A percentile compares a stretch with the other conserved stretches of the same genome.
phyloP scores from a whole-genome alignment of 2,797 vertebrate genomes.

The Coluber constrictor region DNA sequence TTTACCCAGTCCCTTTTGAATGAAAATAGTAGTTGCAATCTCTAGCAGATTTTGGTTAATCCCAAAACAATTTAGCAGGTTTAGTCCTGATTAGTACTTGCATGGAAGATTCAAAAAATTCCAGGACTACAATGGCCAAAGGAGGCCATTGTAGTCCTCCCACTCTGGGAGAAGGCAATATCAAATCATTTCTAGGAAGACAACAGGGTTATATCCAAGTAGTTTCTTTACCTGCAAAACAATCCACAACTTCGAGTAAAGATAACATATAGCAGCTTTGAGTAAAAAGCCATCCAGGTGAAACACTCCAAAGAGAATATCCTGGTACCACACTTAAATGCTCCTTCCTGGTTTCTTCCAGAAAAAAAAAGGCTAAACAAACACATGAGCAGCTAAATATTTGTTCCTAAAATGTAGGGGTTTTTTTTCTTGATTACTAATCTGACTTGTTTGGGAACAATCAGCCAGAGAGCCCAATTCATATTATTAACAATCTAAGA shows the following conservation, averaged over 20 bases:
- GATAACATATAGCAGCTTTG: not conserved
- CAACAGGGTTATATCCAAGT: not conserved
- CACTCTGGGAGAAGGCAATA: not conserved
- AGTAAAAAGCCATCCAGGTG: not conserved
- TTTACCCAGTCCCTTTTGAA: not conserved
- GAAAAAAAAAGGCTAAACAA: not conserved
- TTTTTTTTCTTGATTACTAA: not conserved
- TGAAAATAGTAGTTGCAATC: not conserved
- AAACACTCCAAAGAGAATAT: not conserved
- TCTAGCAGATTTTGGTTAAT: not conserved
- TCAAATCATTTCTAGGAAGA: not conserved
- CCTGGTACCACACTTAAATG: not conserved
- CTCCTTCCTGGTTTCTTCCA: not conserved
- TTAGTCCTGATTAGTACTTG: not conserved
- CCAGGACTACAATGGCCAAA: not conserved
- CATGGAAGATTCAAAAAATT: not conserved
- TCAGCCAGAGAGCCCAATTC: not conserved
- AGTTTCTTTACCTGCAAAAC: not conserved
- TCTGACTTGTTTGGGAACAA: not conserved
- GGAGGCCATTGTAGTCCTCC: not conserved
- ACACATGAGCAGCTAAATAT: not conserved
- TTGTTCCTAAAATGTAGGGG: not conserved
- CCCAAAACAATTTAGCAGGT: not conserved
- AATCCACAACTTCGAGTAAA: not conserved
- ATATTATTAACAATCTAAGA: not conserved